Evolutionary conservation across 2,797 vertebrate genomes (phyloP), one percentile per base, ranked within the genome.

Genomic region (Tokudaia muenninki): DNA sequence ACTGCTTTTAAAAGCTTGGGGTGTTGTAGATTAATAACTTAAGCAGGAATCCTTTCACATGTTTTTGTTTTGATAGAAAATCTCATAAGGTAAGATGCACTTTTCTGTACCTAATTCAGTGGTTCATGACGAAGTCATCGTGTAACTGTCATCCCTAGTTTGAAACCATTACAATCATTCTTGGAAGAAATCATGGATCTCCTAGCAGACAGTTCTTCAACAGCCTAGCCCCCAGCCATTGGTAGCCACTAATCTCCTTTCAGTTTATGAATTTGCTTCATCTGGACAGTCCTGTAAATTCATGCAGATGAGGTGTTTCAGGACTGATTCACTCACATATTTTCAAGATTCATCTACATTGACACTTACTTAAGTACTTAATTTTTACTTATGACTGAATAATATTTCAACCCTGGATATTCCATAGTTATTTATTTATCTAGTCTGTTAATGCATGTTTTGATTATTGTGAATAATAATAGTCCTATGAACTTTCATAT

Each of bases 51-150:
- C 89, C 13, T 82, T 47, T 82, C 50, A 57, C 86, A n/a, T 79
- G 16, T 31, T 72, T 87, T 97, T 95, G n/a, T 87, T 92, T 97
- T 52, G 4, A 96, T 10, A 83, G 79, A n/a, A 52, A 94, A 92
- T 72, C 26, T 44, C 26, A 84, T 57, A 78, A 78, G 6, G 37
- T 47, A 74, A 96, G 88, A 89, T 41, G n/a, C 31, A 86, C 1
- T 37, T 74, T 74, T 80, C 83, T 92, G 22, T 72, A 11, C 47
- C 52, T 17, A 83, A 0, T 67, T 44, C 22, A 70, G 11, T 78
- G 21, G 26, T 72, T 93, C 34, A 67, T 77, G n/a, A 22, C 70
- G 17, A 61, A 50, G 37, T 80, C 44, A 14, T 22, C 77, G 41
- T 70, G 19, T 13, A 95, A 1, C 9, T 21, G 17, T 92, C 31